phyloP scores from a whole-genome alignment of 2,113 vertebrate species.

The Megalops atlanticus region DNA sequence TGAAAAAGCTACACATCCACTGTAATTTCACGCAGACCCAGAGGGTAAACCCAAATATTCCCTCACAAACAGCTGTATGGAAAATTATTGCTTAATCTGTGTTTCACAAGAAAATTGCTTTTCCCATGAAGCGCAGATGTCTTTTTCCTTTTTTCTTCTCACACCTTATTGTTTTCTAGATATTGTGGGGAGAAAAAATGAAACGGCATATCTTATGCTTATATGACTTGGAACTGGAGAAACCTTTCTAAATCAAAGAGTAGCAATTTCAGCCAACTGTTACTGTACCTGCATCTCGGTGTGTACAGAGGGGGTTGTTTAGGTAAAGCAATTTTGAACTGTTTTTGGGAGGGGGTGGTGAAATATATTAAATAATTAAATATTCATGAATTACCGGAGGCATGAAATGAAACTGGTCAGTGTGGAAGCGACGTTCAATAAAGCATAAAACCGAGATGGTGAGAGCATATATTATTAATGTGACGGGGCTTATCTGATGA shows the following conservation, averaged over 20 bases:
- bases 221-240: neutral
- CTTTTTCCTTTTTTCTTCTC: too few species aligned
- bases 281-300: neutral
- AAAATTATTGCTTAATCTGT: too few species aligned
- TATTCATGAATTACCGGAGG: constrained; percentile 35
- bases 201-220: too few species aligned
- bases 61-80: too few species aligned
- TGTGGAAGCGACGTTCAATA: constrained; percentile 24
- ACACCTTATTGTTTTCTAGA: too few species aligned
- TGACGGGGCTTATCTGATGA: constrained; percentile 26
- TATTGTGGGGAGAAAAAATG: too few species aligned
- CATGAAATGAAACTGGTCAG: constrained; percentile 31
- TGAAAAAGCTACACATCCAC: too few species aligned
- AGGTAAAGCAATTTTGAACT: neutral
- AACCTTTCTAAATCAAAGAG: neutral
- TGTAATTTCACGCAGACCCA: too few species aligned
- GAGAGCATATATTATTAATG: constrained; percentile 34
- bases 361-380: constrained; percentile 37
- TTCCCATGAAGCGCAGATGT: too few species aligned
- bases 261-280: neutral
- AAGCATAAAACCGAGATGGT: constrained; percentile 17
- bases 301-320: neutral
- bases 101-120: too few species aligned
- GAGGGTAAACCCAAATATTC: too few species aligned
- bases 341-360: neutral